These are phyloP conservation scores for Maniola hyperantus DNA, from an alignment of 2,888 invertebrate genomes.

Conservation along the genomic window DNA sequence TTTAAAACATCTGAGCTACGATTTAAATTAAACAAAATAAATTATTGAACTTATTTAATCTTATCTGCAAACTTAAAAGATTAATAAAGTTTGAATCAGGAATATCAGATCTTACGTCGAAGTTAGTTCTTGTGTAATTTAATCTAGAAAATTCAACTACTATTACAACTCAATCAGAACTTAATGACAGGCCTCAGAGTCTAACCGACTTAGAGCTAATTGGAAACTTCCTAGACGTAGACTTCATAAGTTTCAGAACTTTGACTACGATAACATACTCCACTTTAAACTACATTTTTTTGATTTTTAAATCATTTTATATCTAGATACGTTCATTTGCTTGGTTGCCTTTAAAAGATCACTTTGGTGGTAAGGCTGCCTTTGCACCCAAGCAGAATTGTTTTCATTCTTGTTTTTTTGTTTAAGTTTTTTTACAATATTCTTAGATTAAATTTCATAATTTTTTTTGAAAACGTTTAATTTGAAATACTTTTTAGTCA, in stretches of 20 bases:
- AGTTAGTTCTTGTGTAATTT: slow-evolving; percentile 27
- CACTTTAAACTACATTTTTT: not conserved
- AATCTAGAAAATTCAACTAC: slow-evolving; percentile 34
- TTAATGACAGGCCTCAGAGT: slow-evolving; percentile 38
- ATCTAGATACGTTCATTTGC: not conserved
- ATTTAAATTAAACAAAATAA: not conserved
- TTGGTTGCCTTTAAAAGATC: not conserved
- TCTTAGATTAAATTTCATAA: too few species aligned
- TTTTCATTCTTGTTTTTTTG: too few species aligned
- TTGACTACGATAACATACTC: slow-evolving; percentile 3
- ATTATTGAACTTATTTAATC: not conserved
- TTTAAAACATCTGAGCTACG: not conserved
- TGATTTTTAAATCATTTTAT: not conserved
- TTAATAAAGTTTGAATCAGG: slow-evolving; percentile 30
- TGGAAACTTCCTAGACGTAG: slow-evolving; percentile 31
- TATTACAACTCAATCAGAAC: slow-evolving; percentile 41
- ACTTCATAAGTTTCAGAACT: slow-evolving; percentile 18
- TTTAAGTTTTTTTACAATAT: too few species aligned
- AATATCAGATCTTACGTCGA: slow-evolving; percentile 17
- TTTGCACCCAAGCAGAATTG: too few species aligned
- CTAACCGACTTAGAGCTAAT: slow-evolving; percentile 32
- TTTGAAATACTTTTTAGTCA: too few species aligned
- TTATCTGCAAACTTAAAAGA: slow-evolving; percentile 6
- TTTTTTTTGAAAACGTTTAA: too few species aligned
- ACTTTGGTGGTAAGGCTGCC: too few species aligned